phyloP scores from a whole-genome alignment of 92 coral and sea anemone species.

The Blastomussa wellsi region DNA sequence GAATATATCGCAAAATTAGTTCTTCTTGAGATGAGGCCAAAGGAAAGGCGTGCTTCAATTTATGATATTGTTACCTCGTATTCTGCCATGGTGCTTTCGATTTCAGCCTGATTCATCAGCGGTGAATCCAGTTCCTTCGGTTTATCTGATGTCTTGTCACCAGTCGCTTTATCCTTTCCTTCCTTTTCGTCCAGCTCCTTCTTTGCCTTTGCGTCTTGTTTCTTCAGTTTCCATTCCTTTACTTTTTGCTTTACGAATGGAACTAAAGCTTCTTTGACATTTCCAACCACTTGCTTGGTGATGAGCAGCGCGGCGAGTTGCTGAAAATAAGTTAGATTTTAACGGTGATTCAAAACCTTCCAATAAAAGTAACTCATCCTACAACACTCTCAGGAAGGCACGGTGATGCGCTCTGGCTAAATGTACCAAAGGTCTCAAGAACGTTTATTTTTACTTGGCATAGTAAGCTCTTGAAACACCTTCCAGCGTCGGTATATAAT shows the following conservation, averaged over 20 bases:
- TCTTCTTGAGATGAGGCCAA: background rate
- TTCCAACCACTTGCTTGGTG: constrained; percentile 98
- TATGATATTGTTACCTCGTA: constrained; percentile 73
- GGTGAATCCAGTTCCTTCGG: constrained; percentile 90
- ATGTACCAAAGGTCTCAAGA: too few species aligned
- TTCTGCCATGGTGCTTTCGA: constrained; percentile 93
- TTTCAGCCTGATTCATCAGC: constrained; percentile 95
- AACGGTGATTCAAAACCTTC: background rate
- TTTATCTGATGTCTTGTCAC: constrained; percentile 60
- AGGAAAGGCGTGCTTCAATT: background rate
- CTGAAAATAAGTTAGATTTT: constrained; percentile 19
- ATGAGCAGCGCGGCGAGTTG: constrained; percentile 94
- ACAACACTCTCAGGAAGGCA: too few species aligned
- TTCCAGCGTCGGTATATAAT: background rate
- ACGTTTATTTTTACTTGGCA: too few species aligned
- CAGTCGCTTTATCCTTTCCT: constrained; percentile 50
- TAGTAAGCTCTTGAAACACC: background rate
- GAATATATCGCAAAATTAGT: too few species aligned
- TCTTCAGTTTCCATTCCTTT: constrained; percentile 96
- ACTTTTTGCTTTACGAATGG: constrained; percentile 98
- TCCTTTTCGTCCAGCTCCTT: constrained; percentile 76
- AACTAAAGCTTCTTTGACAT: constrained; percentile 92
- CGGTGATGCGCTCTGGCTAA: too few species aligned
- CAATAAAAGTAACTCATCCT: too few species aligned
- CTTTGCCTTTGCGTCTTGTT: constrained; percentile 88